Conservation (phyloP, 1,140 invertebrate species). For the Chlorops oryzae region DNA sequence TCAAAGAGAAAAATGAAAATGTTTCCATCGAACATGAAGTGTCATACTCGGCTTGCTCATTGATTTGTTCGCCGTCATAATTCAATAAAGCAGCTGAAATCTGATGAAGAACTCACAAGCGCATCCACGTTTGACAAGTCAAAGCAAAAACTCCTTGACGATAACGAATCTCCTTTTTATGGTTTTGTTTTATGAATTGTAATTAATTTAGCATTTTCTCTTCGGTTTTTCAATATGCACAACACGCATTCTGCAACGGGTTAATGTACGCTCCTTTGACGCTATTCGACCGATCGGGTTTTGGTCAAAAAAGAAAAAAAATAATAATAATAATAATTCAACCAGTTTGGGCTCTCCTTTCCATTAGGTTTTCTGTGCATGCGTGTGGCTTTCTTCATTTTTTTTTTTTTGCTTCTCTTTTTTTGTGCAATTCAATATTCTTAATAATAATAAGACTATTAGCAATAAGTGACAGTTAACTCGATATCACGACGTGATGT, state of each 20-base stretch:
- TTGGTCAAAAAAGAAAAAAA: neutral
- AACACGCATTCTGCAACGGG: neutral
- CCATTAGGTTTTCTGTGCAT: too few species aligned
- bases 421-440: constrained; percentile 12
- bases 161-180: too few species aligned
- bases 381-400: neutral
- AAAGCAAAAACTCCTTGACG: too few species aligned
- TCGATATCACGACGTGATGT: constrained; percentile 7
- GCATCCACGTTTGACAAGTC: too few species aligned
- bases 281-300: neutral
- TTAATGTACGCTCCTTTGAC: neutral
- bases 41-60: constrained; percentile 12
- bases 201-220: too few species aligned
- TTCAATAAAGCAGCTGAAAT: constrained; percentile 46
- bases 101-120: too few species aligned
- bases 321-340: neutral
- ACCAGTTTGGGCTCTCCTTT: neutral
- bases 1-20: too few species aligned
- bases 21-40: too few species aligned
- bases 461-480: constrained; percentile 15
- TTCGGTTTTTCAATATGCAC: too few species aligned
- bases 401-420: neutral
- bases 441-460: constrained; percentile 16
- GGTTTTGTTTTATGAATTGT: too few species aligned
- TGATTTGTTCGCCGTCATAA: constrained; percentile 47